Evolutionary conservation across 2,888 invertebrate species (phyloP).

Genomic region (Dasysyrphus albostriatus): DNA sequence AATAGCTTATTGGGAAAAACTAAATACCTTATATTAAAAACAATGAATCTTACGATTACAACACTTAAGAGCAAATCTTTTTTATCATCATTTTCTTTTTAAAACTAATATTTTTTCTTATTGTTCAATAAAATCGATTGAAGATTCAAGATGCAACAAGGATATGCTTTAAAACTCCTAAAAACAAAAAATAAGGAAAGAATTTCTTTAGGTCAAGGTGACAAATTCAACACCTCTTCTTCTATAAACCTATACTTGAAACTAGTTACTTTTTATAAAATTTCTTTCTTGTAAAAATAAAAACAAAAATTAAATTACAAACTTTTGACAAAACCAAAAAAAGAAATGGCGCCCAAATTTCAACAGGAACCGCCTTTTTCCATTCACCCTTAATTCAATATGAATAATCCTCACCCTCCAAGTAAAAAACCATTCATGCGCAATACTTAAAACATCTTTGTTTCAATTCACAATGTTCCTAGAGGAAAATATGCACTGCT

Average conservation of each 20-base stretch:
- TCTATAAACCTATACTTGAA: slow-evolving; percentile 14
- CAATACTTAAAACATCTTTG: slow-evolving; percentile 9
- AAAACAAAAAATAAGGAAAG: not conserved
- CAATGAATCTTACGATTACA: too few species aligned
- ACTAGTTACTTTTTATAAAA: slow-evolving; percentile 39
- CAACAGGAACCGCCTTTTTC: slow-evolving; percentile 62
- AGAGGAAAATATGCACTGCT: slow-evolving; percentile 36
- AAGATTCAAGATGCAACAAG: not conserved
- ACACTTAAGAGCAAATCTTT: not conserved
- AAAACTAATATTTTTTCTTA: not conserved
- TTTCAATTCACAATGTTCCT: slow-evolving; percentile 57
- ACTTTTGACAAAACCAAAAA: slow-evolving; percentile 16
- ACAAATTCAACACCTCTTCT: slow-evolving; percentile 59
- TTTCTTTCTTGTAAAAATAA: slow-evolving; percentile 33
- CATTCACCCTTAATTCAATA: slow-evolving; percentile 52
- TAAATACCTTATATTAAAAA: too few species aligned
- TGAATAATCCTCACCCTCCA: slow-evolving; percentile 30
- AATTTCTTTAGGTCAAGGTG: slow-evolving; percentile 72
- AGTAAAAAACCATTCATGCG: slow-evolving; percentile 44
- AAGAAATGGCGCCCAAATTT: slow-evolving; percentile 69
- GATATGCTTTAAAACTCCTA: not conserved
- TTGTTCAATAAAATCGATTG: not conserved
- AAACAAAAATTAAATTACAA: slow-evolving; percentile 3
- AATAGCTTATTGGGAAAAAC: too few species aligned
- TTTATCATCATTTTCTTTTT: not conserved